Evolutionary conservation across 2,888 invertebrate species (phyloP), one percentile per base, ranked within the genome.

Genomic region (Therioaphis trifolii): DNA sequence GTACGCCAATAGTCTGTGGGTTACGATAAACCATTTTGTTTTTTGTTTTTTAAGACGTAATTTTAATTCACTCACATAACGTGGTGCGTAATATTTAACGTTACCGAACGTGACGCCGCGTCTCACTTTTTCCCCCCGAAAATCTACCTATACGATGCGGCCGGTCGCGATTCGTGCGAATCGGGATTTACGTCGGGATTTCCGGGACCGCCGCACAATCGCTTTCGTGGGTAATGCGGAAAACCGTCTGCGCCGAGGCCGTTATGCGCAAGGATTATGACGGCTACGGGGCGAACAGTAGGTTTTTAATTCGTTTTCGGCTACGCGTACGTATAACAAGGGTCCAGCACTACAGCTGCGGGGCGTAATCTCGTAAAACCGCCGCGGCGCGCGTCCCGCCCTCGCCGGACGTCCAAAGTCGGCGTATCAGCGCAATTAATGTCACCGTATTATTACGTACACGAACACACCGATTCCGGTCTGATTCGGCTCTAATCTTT

Each of bases 291-390:
- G 52, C 35, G 21, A 35, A 55, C 55, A 72, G 72, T 40, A 55
- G n/a, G 74, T 55, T 55, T 74, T 74, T 55, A 74, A 74, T 74
- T 74, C 21, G 21, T 55, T 74, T 55, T 55, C n/a, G 55, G 52
- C 74, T 9, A 35, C 55, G 15, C 55, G 55, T 35, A 72, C 29
- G 5, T 71, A 68, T 35, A 5, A n/a, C n/a, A n/a, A 46, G 49
- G 21, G 35, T 72, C 52, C 35, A 35, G 43, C 21, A 74, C 55
- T 1, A 35, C 21, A 5, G 46, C 46, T 12, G 74, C 12, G 4
- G 21, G 40, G 21, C 21, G 35, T 74, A 74, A 74, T 74, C 74
- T 72, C 55, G 15, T 55, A 24, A 7, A 24, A 74, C n/a, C 55
- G 12, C 46, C 21, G 55, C n/a, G 2, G n/a, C n/a, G n/a, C 55